phyloP scores from a whole-genome alignment of 2,797 vertebrate species.

The Galagoides demidoff region DNA sequence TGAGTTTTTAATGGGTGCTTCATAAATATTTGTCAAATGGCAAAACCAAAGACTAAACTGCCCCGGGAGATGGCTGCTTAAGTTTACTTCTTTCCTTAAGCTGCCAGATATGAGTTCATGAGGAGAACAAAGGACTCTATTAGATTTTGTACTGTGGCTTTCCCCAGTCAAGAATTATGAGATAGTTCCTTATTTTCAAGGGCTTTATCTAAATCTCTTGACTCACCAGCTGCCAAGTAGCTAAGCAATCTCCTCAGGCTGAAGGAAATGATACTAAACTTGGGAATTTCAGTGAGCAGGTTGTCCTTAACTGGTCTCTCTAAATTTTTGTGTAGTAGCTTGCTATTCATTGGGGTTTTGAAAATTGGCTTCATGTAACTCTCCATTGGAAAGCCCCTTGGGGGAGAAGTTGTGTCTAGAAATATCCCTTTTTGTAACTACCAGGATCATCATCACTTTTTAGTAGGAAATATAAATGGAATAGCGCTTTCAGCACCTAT shows the following conservation, averaged over 20 bases:
- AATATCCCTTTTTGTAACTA: background rate
- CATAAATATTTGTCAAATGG: slow-evolving; percentile 9
- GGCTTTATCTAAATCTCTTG: slow-evolving; percentile 72
- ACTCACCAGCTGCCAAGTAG: slow-evolving; percentile 54
- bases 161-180: slow-evolving; percentile 49
- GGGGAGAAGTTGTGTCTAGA: background rate
- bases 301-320: background rate
- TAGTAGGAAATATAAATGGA: slow-evolving; percentile 20
- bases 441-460: background rate
- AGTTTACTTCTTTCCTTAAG: background rate
- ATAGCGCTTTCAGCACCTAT: background rate
- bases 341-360: background rate
- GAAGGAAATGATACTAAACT: slow-evolving; percentile 60
- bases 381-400: slow-evolving; percentile 39
- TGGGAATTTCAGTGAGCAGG: background rate
- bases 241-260: background rate
- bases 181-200: slow-evolving; percentile 60
- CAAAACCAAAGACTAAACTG: background rate
- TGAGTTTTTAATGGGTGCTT: background rate
- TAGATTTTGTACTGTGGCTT: background rate
- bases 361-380: slow-evolving; percentile 5
- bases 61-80: background rate
- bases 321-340: background rate
- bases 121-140: slow-evolving; percentile 46
- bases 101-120: slow-evolving; percentile 25